Evolutionary conservation across 2,113 vertebrate genomes (phyloP), one percentile per base, ranked within the genome.

Genomic region (Crotophaga sulcirostris): DNA sequence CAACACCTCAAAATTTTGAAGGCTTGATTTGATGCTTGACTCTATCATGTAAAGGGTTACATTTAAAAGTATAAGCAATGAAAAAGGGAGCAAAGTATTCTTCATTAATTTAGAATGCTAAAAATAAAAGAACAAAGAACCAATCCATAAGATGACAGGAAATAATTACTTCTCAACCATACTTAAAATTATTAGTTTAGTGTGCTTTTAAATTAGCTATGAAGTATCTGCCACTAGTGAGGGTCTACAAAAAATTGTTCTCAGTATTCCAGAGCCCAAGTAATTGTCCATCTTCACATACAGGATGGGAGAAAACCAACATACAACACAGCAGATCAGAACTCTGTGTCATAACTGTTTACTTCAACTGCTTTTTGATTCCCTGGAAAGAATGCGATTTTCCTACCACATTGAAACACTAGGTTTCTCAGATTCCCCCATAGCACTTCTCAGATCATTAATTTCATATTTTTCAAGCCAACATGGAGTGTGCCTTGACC

Each of bases 361-460:
- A 85, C 15, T 93, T 93, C 81, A 95, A 59, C 67, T 63, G 26
- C 80, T 91, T 95, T 91, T 95, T 84, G 91, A 87, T 49, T 96
- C 67, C 84, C 63, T 95, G 94, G 96, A 95, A 96, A 89, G 87
- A 95, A 95, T 89, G 94, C 5, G 47, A 52, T 96, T 94, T 97
- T 97, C 95, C 95, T 96, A 95, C 95, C 75, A 6, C 79, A 77
- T 0, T 78, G 79, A 85, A 90, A 94, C 34, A 70, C 51, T 84
- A 87, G 72, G 59, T 67, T 96, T 81, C 56, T 93, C 84, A 89
- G 80, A 89, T 96, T 70, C 72, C 59, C 74, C 86, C 74, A 74
- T 26, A 93, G 80, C 54, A 89, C 68, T 96, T 96, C 77, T 87
- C 93, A 95, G 68, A 70, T 94, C 90, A 95, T 96, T 97, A 93